These are phyloP conservation scores for Paraplagusia blochii DNA, from an alignment of 2,113 vertebrate genomes.

Conservation along the genomic window DNA sequence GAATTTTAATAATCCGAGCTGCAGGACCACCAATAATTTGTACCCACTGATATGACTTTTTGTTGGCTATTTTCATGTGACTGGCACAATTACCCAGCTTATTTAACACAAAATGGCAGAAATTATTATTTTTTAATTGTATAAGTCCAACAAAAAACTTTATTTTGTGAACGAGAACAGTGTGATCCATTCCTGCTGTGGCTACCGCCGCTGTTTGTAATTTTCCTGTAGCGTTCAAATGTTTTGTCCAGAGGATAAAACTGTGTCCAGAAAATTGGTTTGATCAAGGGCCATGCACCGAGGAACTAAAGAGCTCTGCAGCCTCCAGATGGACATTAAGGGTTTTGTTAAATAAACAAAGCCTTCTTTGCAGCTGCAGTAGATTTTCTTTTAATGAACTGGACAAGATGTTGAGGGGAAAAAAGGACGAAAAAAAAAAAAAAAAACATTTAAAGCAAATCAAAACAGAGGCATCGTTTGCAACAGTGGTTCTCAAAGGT, in stretches of 20 bases:
- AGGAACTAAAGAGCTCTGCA: constrained; percentile 26
- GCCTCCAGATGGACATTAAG: constrained; percentile 20
- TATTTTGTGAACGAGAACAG: constrained; percentile 1
- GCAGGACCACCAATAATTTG: no score
- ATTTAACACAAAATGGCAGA: no score
- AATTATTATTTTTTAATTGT: no score
- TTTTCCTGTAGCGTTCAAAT: constrained; percentile 20
- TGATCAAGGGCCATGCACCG: constrained; percentile 33
- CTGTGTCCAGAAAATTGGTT: constrained; percentile 42
- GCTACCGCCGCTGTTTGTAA: constrained; percentile 18
- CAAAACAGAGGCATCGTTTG: no score
- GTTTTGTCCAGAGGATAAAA: constrained; percentile 42
- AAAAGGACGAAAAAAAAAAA: constrained; percentile 7
- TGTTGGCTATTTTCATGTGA: no score
- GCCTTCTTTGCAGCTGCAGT: constrained; percentile 14
- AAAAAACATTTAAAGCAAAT: background rate
- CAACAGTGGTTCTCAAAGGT: no score
- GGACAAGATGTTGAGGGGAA: constrained; percentile 1
- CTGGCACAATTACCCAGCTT: no score
- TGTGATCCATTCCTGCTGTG: constrained; percentile 3
- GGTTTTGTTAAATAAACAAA: constrained; percentile 21
- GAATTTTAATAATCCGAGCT: no score
- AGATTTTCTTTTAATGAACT: constrained; percentile 9
- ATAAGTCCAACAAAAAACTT: background rate
- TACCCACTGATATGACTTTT: no score